Conservation (phyloP, 1,140 invertebrate genomes). For the Dermatophagoides farinae region DNA sequence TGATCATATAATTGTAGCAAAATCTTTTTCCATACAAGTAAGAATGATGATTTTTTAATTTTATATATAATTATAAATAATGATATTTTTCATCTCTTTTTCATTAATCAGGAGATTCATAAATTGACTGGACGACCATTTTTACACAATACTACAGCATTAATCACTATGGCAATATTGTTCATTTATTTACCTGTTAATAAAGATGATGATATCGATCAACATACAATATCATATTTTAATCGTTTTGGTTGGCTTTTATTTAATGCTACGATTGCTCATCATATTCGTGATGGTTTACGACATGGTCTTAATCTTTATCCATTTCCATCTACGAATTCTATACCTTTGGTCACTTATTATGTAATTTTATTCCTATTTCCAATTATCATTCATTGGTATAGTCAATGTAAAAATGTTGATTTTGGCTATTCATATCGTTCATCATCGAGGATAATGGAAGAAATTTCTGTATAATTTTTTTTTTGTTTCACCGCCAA, state of each 20-base stretch:
- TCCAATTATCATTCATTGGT: too few species aligned
- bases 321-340: constrained; percentile 15
- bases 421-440: too few species aligned
- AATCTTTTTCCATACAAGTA: neutral
- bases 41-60: neutral
- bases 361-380: too few species aligned
- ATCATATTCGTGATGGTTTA: constrained; percentile 23
- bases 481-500: too few species aligned
- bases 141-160: constrained; percentile 23
- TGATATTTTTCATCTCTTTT: neutral
- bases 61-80: neutral
- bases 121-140: constrained; percentile 18
- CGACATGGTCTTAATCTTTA: constrained; percentile 23
- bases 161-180: constrained; percentile 14
- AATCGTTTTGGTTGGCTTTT: constrained; percentile 17
- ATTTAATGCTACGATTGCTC: constrained; percentile 21
- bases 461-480: too few species aligned
- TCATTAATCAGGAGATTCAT: neutral
- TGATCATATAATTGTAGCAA: neutral
- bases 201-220: too few species aligned
- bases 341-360: neutral
- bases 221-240: neutral
- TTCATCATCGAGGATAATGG: too few species aligned
- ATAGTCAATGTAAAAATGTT: too few species aligned
- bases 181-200: constrained; percentile 2